Base-by-base conservation (phyloP, 2,888 invertebrate species). In the Trichopoda pennipes region DNA sequence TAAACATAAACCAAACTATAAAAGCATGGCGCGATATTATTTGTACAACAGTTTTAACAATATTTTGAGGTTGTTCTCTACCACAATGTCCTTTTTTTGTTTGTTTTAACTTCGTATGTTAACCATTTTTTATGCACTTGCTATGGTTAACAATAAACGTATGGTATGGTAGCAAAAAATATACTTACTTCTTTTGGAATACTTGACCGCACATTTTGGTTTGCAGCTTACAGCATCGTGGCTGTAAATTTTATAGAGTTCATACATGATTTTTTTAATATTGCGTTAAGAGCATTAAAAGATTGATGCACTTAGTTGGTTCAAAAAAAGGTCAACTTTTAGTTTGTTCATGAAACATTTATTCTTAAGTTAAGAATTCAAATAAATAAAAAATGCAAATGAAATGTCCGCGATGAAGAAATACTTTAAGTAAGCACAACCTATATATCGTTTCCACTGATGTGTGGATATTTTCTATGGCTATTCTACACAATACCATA, bases 1-100 rank as follows among this genome's bases (percentile, higher is more conserved):
- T 55, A 32, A 12, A 58, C 38, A 66, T 74, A 73, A 73, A 64
- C 61, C 69, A 78, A 78, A 61, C 81, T 64, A 78, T 75, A 66
- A 74, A 70, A 60, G 75, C 17, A 16, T 78, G 78, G 81, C 81
- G 81, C 81, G 78, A 74, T 49, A 70, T 78, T 75, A 55, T 78
- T 81, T 74, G 19, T 66, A 53, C 19, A 68, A 51, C 19, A 60
- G 32, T 73, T 78, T 70, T 42, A 23, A 56, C 28, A 56, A 47
- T 66, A 53, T 73, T 61, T 72, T 75, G 64, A 78, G 70, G 61
- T 80, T 75, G 10, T 56, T 66, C 32, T 72, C 51, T 38, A 51
- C 70, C 49, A 51, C 38, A 70, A 77, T 16, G 49, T 60, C 42
- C 21, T 28, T 53, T 56, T 42, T 68, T 12, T 56, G 38, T 63